Percentiles rank a stretch among this genome's conserved stretches.
Evolutionary conservation across 1,140 invertebrate genomes (phyloP).

Genomic region (Contarinia nasturtii): DNA sequence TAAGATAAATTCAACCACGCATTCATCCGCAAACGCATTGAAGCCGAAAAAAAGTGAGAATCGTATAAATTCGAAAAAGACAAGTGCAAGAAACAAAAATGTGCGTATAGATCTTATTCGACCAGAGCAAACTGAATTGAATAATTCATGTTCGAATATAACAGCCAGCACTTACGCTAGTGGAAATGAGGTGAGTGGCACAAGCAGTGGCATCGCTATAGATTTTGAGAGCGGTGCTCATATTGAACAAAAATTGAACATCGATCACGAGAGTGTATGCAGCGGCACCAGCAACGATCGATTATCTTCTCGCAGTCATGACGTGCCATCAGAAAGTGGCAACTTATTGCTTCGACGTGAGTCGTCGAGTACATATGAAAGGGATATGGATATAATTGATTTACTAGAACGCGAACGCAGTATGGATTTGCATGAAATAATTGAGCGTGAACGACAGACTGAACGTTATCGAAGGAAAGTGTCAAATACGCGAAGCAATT

Average conservation of each 20-base stretch:
- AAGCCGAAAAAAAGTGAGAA: too few species aligned
- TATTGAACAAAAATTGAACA: background rate
- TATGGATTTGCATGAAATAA: constrained; percentile 20
- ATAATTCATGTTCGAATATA: constrained; percentile 17
- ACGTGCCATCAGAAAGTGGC: constrained; percentile 1
- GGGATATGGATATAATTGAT: constrained; percentile 22
- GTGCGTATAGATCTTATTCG: too few species aligned
- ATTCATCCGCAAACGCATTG: too few species aligned
- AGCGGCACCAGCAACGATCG: background rate
- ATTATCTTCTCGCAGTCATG: background rate
- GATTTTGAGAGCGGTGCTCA: background rate
- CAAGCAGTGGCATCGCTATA: constrained; percentile 3
- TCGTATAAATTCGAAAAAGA: too few species aligned
- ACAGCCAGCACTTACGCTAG: constrained; percentile 20
- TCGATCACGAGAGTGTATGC: background rate
- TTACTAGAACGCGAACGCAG: constrained; percentile 20
- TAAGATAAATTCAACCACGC: too few species aligned
- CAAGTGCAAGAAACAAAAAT: too few species aligned
- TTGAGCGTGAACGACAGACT: constrained; percentile 14
- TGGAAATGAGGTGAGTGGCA: constrained; percentile 8
- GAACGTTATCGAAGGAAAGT: constrained; percentile 9
- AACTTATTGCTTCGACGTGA: constrained; percentile 11
- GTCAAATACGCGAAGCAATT: background rate
- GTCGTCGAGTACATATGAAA: constrained; percentile 19
- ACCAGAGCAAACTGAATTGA: constrained; percentile 5